Evolutionary conservation across 2,888 invertebrate species (phyloP), one percentile per base, ranked within the genome.

Genomic region (Temnothorax ravouxi): DNA sequence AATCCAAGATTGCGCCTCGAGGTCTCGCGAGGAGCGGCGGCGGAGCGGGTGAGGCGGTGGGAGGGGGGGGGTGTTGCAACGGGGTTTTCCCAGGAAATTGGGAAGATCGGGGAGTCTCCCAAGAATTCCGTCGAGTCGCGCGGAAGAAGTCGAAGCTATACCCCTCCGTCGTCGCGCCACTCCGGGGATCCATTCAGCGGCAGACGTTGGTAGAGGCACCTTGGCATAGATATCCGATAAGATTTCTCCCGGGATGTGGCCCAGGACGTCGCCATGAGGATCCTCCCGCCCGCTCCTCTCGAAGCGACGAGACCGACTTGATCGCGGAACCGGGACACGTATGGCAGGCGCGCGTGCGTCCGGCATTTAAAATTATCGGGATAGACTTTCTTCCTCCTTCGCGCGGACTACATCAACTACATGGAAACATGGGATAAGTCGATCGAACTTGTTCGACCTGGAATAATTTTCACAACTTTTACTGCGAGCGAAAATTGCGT

Each of bases 171-270:
- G 87, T 88, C 83, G 88, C 86, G 87, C 44, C 38, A 44, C 83
- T 59, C 87, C 41, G 62, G 87, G 87, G 86, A 88, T 88, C 81
- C 83, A 84, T 87, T 86, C 82, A 56, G 67, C 54, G 85, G 86
- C 85, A 84, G 84, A 81, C 85, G 86, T 88, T 88, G 86, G 83
- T 87, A 79, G 72, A 80, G 79, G 59, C 79, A 85, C 86, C 85
- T 86, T 88, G 86, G 88, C 90, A 88, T 84, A 86, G 91, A 88
- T 88, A 90, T 89, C 91, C 77, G 91, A 91, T 92, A 89, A 91
- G 91, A 92, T 92, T 91, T 92, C 92, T 91, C 91, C 38, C 38
- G 90, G 77, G 92, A 87, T 85, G 69, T 79, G 83, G 86, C 86
- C 87, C 75, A 66, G 74, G 52, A 82, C 71, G 84, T 83, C 66